Percentiles rank a stretch among this genome's conserved stretches.
phyloP scores from a whole-genome alignment of 1,140 invertebrate genomes.

The Procambarus clarkii region DNA sequence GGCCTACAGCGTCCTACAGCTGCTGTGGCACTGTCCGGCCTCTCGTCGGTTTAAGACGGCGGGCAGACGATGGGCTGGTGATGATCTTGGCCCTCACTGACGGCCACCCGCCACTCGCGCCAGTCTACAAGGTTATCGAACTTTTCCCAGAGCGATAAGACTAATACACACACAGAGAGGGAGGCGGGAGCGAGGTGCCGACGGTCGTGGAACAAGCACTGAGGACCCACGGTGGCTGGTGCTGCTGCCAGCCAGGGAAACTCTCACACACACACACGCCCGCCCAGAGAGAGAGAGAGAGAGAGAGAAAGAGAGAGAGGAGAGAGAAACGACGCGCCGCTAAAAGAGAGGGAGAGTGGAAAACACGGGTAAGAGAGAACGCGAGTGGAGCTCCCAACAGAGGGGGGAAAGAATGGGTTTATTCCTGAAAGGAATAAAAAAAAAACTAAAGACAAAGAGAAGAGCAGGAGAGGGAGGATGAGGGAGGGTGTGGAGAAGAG shows the following conservation, averaged over 20 bases:
- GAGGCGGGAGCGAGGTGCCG: background rate
- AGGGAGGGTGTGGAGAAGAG: too few species aligned
- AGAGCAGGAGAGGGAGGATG: background rate
- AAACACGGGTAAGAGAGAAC: background rate
- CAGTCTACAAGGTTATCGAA: slow-evolving; percentile 2
- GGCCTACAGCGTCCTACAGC: background rate
- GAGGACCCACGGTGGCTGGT: background rate
- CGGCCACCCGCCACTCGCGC: background rate
- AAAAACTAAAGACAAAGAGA: background rate
- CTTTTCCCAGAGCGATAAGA: background rate
- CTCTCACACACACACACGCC: background rate
- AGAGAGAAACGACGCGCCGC: background rate
- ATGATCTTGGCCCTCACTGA: background rate
- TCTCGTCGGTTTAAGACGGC: background rate
- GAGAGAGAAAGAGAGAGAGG: too few species aligned
- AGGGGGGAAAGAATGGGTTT: background rate
- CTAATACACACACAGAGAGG: background rate
- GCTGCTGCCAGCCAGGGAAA: slow-evolving; percentile 2
- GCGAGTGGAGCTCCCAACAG: background rate
- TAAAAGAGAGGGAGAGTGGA: background rate
- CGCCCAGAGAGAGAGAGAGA: background rate
- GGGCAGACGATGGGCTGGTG: background rate
- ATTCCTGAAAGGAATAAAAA: background rate
- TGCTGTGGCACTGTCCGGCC: background rate
- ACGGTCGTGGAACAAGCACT: background rate